Evolutionary conservation across 2,113 vertebrate genomes (phyloP).

Genomic region (Mastomys coucha): DNA sequence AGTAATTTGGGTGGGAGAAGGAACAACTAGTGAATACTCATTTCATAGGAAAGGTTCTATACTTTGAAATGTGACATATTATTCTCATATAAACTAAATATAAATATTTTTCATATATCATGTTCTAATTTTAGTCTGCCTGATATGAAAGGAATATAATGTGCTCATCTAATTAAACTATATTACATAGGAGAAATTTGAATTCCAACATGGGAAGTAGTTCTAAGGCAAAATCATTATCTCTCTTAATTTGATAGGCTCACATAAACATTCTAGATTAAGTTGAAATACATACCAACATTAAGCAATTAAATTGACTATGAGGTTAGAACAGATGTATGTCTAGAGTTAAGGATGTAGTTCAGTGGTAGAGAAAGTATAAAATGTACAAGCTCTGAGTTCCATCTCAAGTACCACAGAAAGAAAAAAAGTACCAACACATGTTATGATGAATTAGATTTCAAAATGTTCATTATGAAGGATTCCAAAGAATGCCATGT

Average conservation of each 20-base stretch:
- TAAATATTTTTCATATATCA: slow-evolving; percentile 12
- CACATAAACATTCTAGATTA: slow-evolving; percentile 1
- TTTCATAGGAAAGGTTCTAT: no score
- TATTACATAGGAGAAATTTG: neutral
- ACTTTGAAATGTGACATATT: no score
- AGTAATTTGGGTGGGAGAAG: no score
- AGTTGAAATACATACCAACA: neutral
- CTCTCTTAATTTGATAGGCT: neutral
- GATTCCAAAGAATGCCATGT: neutral
- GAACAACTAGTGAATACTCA: no score
- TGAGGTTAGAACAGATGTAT: neutral
- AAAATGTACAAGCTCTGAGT: neutral
- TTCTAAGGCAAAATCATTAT: slow-evolving; percentile 26
- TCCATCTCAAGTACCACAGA: neutral
- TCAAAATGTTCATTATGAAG: neutral
- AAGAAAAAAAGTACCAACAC: neutral
- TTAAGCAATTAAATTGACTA: slow-evolving; percentile 9
- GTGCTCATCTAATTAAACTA: slow-evolving; percentile 6
- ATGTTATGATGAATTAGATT: neutral
- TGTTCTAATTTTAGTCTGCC: neutral
- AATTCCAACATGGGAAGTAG: neutral
- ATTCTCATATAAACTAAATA: neutral
- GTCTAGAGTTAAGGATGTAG: neutral
- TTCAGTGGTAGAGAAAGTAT: neutral
- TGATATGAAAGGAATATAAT: slow-evolving; percentile 29